Evolutionary conservation across 2,113 vertebrate genomes (phyloP).

Genomic region (Ia io): DNA sequence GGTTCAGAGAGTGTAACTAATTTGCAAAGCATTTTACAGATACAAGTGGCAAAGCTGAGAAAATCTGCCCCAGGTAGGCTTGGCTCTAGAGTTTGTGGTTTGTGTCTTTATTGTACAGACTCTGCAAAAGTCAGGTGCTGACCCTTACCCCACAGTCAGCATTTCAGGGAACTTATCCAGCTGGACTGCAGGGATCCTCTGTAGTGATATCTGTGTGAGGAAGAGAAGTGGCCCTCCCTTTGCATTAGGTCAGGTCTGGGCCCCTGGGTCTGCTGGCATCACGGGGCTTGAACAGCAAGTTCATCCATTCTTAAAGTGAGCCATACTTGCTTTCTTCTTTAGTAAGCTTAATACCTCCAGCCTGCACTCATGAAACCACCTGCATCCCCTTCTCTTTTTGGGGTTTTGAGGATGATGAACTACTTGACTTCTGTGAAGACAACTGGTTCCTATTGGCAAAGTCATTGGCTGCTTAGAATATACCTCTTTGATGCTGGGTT

Average conservation of each 20-base stretch:
- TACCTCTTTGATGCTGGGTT: conserved; percentile 65
- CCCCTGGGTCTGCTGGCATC: not conserved
- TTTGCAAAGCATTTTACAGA: not conserved
- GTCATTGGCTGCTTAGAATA: conserved; percentile 37
- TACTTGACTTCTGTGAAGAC: conserved; percentile 27
- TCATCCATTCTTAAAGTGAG: not conserved
- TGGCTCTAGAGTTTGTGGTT: not conserved
- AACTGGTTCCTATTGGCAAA: conserved; percentile 10
- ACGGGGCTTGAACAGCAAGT: not conserved
- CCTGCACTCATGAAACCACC: not conserved
- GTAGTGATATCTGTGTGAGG: not conserved
- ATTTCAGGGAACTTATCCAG: not conserved
- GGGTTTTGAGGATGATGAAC: conserved; percentile 42
- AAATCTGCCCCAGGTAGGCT: not conserved
- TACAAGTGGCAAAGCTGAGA: not conserved
- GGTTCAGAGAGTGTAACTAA: not conserved
- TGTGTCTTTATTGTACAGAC: not conserved
- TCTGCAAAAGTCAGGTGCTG: not conserved
- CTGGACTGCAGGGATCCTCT: not conserved
- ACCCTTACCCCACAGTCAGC: not conserved
- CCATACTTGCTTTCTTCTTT: not conserved
- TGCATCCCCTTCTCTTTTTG: not conserved
- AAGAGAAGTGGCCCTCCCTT: not conserved
- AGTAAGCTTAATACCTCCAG: not conserved
- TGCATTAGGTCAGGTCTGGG: not conserved